Conservation (phyloP, 2,888 invertebrate species). For the Drosophila melanocephala region DNA sequence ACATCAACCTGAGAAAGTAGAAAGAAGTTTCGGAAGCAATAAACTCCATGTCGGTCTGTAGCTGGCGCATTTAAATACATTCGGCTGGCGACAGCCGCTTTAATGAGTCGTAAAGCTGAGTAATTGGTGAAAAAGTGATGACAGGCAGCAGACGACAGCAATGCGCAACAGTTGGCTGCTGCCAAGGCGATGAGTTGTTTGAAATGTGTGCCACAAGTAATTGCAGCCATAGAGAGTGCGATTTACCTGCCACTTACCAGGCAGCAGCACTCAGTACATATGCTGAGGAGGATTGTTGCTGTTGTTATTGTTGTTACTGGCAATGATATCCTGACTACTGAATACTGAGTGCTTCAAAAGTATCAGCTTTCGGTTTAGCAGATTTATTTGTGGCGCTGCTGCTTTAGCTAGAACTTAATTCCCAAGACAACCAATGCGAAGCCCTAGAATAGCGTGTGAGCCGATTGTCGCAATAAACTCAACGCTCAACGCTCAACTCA, state of each 20-base stretch:
- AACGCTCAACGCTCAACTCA: constrained; percentile 13
- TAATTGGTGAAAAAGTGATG: constrained; percentile 68
- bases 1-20: constrained; percentile 20
- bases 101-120: constrained; percentile 80
- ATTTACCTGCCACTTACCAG: constrained; percentile 37
- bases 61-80: constrained; percentile 68
- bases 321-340: constrained; percentile 19
- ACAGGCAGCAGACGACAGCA: constrained; percentile 24
- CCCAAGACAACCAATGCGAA: constrained; percentile 46
- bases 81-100: constrained; percentile 71
- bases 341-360: constrained; percentile 45
- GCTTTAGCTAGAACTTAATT: constrained; percentile 31
- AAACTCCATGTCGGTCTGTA: constrained; percentile 24
- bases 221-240: constrained; percentile 9
- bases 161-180: constrained; percentile 56
- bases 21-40: neutral
- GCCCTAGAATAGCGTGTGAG: constrained; percentile 62
- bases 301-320: constrained; percentile 8
- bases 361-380: constrained; percentile 66
- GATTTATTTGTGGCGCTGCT: constrained; percentile 48
- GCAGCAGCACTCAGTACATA: neutral
- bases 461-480: constrained; percentile 55
- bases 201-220: constrained; percentile 12
- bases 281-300: constrained; percentile 5
- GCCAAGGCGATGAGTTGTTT: constrained; percentile 3